Percentiles rank a stretch among this genome's conserved stretches.
Evolutionary conservation across 2,113 vertebrate genomes (phyloP).

Genomic region (Gadus macrocephalus): DNA sequence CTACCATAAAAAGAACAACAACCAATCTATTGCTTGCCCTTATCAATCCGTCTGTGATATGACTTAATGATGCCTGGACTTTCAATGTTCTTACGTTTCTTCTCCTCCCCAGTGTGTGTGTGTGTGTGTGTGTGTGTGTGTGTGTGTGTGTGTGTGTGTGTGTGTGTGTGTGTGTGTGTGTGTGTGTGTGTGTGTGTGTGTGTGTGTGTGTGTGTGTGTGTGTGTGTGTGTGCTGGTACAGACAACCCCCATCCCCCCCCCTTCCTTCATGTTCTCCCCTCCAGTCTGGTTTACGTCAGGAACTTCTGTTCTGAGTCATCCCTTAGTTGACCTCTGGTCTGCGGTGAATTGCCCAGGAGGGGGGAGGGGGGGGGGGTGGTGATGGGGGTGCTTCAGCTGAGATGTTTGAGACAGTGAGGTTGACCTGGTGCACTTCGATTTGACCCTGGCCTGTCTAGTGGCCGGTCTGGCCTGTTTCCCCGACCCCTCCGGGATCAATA

Average conservation of each 20-base stretch:
- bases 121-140: not conserved
- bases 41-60: conserved; percentile 26
- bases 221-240: conserved; percentile 1
- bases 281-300: not conserved
- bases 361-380: not conserved
- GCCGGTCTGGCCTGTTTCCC: conserved; percentile 13
- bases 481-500: conserved; percentile 29
- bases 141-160: not conserved
- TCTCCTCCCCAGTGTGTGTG: not conserved
- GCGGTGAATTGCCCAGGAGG: not conserved
- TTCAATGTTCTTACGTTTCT: conserved; percentile 4
- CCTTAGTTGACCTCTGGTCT: not conserved
- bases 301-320: not conserved
- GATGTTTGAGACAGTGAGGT: not conserved
- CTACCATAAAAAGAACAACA: not conserved
- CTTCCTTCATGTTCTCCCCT: not conserved
- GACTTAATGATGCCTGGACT: conserved; percentile 6
- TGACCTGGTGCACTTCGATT: conserved; percentile 23
- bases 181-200: conserved; percentile 11
- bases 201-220: not conserved
- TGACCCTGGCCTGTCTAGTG: conserved; percentile 33
- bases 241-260: not conserved
- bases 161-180: not conserved
- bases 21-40: too few species aligned
- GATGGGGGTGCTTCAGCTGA: not conserved